A percentile compares a stretch with the other conserved stretches of the same genome.
These are phyloP conservation scores for Tragulus kanchil DNA, from an alignment of 2,113 vertebrate species.

Conservation along the genomic window DNA sequence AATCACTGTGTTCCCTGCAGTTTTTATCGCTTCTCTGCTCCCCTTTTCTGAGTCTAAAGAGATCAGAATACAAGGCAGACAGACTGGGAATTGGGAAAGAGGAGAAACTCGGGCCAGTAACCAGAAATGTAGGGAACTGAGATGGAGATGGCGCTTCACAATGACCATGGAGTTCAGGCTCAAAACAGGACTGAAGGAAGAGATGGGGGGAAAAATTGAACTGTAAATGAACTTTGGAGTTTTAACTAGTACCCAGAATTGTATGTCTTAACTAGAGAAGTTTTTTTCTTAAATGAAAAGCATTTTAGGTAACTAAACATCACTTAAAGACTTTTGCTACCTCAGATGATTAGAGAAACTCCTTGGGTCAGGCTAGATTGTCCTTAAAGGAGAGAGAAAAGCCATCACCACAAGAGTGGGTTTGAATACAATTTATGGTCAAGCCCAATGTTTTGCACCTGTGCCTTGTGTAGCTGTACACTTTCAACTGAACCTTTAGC, in stretches of 20 bases:
- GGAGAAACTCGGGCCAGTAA: background rate
- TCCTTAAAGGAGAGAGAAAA: background rate
- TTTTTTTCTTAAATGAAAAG: background rate
- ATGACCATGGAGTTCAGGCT: background rate
- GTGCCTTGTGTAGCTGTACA: background rate
- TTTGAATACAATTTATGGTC: background rate
- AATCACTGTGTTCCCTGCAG: background rate
- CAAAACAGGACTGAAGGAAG: background rate
- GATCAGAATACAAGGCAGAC: background rate
- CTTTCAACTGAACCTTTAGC: background rate
- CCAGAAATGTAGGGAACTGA: background rate
- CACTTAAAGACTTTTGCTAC: background rate
- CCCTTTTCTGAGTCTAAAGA: background rate
- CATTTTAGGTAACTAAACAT: conserved; percentile 15
- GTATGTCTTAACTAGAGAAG: conserved; percentile 7
- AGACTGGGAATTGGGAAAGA: background rate
- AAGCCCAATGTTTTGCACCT: background rate
- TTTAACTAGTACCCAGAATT: background rate
- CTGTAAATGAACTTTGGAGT: background rate
- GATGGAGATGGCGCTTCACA: no score
- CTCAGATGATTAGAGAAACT: background rate
- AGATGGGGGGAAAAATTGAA: background rate
- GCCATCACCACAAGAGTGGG: rapidly evolving
- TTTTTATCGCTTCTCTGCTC: background rate
- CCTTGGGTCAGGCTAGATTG: background rate